Evolutionary conservation across 2,797 vertebrate species (phyloP), one percentile per base, ranked within the genome.

Genomic region (Argyrosomus regius): DNA sequence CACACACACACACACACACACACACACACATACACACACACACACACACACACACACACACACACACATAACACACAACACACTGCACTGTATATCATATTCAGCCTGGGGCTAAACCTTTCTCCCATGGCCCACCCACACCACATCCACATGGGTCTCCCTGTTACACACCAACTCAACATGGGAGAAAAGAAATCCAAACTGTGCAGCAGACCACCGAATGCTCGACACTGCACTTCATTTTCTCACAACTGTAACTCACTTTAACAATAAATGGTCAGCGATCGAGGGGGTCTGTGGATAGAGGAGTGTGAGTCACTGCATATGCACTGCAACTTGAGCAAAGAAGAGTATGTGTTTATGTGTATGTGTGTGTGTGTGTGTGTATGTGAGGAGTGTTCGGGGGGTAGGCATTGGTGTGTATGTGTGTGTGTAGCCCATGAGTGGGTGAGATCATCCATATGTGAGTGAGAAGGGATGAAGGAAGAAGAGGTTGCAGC

Each of bases 41-140:
- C 61, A 67, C 70, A 49, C 49, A 68, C 35, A 61, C 26, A 39
- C 39, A 39, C 1, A 53, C 28, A 57, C 28, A 58, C 56, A 58
- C 56, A 59, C 16, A 6, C 71, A 71, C 67, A 60, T 53, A 80
- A 13, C 35, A 80, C 28, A 61, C 10, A 35, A 9, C 35, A 39
- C 35, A 64, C 45, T 61, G 22, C 35, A 68, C 22, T 63, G 26
- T 54, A 66, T 48, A 64, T 80, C 53, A 67, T 62, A 77, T 69
- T 60, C 53, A 41, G 52, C 67, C 67, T 9, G 4, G 35, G 50
- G 68, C 64, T 64, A 57, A 66, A 31, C 18, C 60, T 54, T 52
- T 48, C 39, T 52, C 57, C 18, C 52, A 63, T 62, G 52, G 70
- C 60, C 74, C 75, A 82, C 75, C 67, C 77, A 85, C 77, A 49